Percentiles rank a stretch among this genome's conserved stretches.
These are phyloP conservation scores for Hyla sarda DNA, from an alignment of 2,113 vertebrate genomes.

Conservation along the genomic window DNA sequence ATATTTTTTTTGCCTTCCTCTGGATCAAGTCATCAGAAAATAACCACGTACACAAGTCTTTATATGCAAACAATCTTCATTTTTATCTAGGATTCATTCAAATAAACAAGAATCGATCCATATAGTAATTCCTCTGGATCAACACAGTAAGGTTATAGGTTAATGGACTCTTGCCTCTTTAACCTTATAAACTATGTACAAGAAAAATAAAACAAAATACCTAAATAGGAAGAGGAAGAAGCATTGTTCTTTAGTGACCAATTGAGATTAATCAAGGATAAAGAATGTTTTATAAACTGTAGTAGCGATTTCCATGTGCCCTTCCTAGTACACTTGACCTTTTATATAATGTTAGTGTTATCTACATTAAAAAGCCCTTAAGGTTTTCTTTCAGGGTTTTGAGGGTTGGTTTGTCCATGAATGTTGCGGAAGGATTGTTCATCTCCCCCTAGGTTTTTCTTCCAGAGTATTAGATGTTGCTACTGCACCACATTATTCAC, in stretches of 20 bases:
- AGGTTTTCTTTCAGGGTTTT: neutral
- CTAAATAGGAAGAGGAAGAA: slow-evolving; percentile 7
- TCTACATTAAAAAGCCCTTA: neutral
- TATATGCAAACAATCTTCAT: too few relatives aligned
- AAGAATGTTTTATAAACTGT: neutral
- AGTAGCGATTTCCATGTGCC: neutral
- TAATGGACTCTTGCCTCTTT: too few relatives aligned
- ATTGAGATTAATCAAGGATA: neutral
- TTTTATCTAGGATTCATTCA: too few relatives aligned
- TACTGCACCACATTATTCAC: slow-evolving; percentile 22
- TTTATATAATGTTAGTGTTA: too few relatives aligned
- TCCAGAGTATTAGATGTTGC: slow-evolving; percentile 43
- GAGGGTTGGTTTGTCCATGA: neutral
- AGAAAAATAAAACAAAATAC: neutral
- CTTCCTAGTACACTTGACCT: too few relatives aligned
- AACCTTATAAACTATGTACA: too few relatives aligned
- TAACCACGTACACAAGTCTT: too few relatives aligned
- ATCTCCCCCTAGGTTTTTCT: neutral
- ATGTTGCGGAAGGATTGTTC: neutral
- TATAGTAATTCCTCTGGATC: too few relatives aligned
- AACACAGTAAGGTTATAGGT: too few relatives aligned
- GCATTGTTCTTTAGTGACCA: neutral
- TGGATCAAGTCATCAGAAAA: too few relatives aligned
- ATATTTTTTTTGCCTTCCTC: too few relatives aligned
- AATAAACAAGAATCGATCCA: too few relatives aligned